Evolutionary conservation across 2,797 vertebrate species (phyloP), one percentile per base, ranked within the genome.

Genomic region (Gymnothorax javanicus): DNA sequence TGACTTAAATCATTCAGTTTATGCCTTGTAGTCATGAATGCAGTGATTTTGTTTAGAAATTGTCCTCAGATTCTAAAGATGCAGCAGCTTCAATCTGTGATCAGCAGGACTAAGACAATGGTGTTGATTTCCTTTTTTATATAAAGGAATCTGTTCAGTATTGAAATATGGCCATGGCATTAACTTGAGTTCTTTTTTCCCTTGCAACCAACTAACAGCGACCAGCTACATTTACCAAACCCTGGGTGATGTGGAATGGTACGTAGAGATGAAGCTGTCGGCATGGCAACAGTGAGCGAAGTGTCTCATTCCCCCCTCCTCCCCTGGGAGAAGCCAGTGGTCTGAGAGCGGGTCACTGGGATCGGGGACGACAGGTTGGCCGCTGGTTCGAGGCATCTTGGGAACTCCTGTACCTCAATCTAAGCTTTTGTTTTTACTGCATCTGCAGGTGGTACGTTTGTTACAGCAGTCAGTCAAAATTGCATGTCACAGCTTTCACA

Each of bases 231-330:
- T 99, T 99, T 99, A 99, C 99, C 99, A 99, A 98, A 98, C 97
- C 98, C 99, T 99, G 98, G 98, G 99, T 99, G 99, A 99, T 99
- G 99, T 99, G 99, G 99, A 99, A 98, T 99, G 99, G 99, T 99
- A 99, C 99, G 98, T 99, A 99, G 96, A 97, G 98, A 99, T 98
- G 99, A 99, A 99, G 99, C 99, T 98, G 97, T 99, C 98, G 99
- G 98, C 98, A 99, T 99, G 99, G 98, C 98, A 99, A 99, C 98
- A 99, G 97, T 99, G 99, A 98, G 97, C 93, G 97, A 98, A 97
- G 98, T 98, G 97, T 98, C 93, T 97, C 97, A 97, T 94, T 94
- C 94, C 93, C 94, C 93, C 89, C 93, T 92, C 97, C 97, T 98
- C 97, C 97, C 97, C 97, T 96, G 97, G 98, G 98, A 99, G 98